Percentiles rank a stretch among this genome's conserved stretches.
Conservation (phyloP, 1,140 invertebrate species). For the Eufriesea mexicana region DNA sequence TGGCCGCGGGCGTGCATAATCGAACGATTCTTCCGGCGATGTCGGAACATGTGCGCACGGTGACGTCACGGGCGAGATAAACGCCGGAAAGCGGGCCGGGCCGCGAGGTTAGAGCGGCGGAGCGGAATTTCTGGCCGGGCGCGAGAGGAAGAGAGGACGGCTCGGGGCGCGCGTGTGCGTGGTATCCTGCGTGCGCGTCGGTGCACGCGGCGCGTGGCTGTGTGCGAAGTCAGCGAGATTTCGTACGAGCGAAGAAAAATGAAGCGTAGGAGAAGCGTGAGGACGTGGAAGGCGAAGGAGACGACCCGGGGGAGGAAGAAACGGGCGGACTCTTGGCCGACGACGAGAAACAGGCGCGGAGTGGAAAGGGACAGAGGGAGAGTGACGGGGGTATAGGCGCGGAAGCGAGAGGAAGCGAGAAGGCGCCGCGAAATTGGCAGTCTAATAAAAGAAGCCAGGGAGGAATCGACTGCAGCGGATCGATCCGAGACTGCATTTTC, state of each 20-base stretch:
- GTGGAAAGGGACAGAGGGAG: not conserved
- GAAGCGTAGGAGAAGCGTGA: conserved; percentile 36
- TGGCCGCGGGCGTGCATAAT: conserved; percentile 47
- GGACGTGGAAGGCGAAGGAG: not conserved
- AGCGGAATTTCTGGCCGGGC: conserved; percentile 43
- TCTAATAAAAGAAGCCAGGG: conserved; percentile 65
- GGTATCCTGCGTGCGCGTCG: not conserved
- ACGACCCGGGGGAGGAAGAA: not conserved
- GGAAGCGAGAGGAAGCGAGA: conserved; percentile 23
- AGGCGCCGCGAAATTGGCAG: conserved; percentile 68
- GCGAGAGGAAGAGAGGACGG: no score
- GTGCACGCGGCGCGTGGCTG: no score
- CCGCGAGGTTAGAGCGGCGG: conserved; percentile 42
- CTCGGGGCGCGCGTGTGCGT: not conserved
- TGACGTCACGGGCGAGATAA: conserved; percentile 66
- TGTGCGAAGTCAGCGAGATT: conserved; percentile 50
- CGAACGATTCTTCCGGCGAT: conserved; percentile 60
- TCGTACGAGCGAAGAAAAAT: conserved; percentile 45
- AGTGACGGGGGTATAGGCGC: no score
- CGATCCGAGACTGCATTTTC: conserved; percentile 70
- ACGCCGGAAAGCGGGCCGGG: conserved; percentile 44
- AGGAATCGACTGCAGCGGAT: conserved; percentile 65
- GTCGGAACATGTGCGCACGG: conserved; percentile 53
- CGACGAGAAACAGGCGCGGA: conserved; percentile 11
- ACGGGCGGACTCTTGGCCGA: not conserved